phyloP scores from a whole-genome alignment of 2,797 vertebrate genomes.

The Sebastes minor region DNA sequence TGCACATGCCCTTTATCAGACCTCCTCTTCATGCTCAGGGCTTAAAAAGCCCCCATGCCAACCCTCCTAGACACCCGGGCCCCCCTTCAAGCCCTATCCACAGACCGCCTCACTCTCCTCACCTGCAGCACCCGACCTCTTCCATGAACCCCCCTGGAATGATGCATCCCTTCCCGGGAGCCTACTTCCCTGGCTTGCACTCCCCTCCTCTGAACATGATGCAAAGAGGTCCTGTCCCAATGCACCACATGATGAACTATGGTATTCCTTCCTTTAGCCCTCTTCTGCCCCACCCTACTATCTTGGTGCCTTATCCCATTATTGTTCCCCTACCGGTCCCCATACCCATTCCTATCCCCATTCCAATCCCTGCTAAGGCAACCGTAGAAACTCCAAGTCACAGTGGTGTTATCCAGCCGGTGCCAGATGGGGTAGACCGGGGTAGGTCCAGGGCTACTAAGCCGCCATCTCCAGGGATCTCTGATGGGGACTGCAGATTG shows the following conservation, averaged over 20 bases:
- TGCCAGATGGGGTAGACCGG: conserved; percentile 72
- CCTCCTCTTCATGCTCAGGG: conserved; percentile 92
- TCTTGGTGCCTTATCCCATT: conserved; percentile 96
- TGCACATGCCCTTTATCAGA: conserved; percentile 91
- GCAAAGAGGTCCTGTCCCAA: conserved; percentile 91
- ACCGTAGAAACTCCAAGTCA: conserved; percentile 88
- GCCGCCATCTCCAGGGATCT: conserved; percentile 49
- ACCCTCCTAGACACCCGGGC: conserved; percentile 80
- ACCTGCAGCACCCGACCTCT: conserved; percentile 64
- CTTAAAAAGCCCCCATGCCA: conserved; percentile 90
- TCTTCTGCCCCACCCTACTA: conserved; percentile 92
- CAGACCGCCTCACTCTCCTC: conserved; percentile 82
- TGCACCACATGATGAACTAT: conserved; percentile 93
- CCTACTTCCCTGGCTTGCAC: conserved; percentile 89
- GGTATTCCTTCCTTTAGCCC: conserved; percentile 93
- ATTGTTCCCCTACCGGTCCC: conserved; percentile 95
- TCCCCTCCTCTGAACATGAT: conserved; percentile 93
- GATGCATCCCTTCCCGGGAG: conserved; percentile 89
- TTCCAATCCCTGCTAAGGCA: conserved; percentile 89
- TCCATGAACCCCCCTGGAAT: conserved; percentile 86
- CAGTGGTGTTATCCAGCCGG: conserved; percentile 87
- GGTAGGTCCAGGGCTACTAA: conserved; percentile 54
- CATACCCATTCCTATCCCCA: conserved; percentile 95
- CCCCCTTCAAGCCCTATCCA: conserved; percentile 93
- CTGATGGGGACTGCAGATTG: conserved; percentile 54